Conservation (phyloP, 1,140 invertebrate species). For the Nomia melanderi region DNA sequence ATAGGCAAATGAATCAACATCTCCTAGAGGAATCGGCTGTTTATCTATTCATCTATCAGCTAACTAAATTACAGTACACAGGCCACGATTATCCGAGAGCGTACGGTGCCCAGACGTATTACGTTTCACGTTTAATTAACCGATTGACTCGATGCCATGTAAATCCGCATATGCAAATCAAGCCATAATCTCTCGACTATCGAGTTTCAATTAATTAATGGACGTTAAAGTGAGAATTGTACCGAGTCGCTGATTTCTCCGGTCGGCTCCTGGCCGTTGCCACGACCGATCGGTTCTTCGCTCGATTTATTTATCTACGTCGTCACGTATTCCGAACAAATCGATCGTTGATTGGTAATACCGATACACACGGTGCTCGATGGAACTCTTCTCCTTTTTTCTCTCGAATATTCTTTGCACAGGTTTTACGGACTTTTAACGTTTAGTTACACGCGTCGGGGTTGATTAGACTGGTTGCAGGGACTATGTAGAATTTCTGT, state of each 20-base stretch:
- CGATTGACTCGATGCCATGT: conserved; percentile 33
- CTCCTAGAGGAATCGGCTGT: conserved; percentile 40
- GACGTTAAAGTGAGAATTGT: conserved; percentile 33
- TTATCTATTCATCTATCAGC: conserved; percentile 39
- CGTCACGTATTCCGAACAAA: background rate
- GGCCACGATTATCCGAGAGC: conserved; percentile 30
- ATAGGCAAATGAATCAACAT: conserved; percentile 32
- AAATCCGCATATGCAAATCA: conserved; percentile 43
- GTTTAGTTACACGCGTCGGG: no score
- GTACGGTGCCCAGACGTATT: conserved; percentile 30
- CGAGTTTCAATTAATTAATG: conserved; percentile 52
- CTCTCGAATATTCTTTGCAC: no score
- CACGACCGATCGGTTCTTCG: background rate
- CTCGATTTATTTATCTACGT: background rate
- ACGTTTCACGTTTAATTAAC: conserved; percentile 54
- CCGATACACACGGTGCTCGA: no score
- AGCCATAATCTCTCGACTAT: conserved; percentile 41
- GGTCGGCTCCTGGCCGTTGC: background rate
- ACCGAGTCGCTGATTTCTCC: conserved; percentile 14
- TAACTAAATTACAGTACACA: conserved; percentile 38
- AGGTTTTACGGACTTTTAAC: no score
- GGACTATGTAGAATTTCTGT: no score
- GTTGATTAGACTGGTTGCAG: no score
- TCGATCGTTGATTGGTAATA: background rate
- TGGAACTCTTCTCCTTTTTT: no score